Evolutionary conservation across 2,113 vertebrate species (phyloP).

Genomic region (Spheniscus mendiculus): DNA sequence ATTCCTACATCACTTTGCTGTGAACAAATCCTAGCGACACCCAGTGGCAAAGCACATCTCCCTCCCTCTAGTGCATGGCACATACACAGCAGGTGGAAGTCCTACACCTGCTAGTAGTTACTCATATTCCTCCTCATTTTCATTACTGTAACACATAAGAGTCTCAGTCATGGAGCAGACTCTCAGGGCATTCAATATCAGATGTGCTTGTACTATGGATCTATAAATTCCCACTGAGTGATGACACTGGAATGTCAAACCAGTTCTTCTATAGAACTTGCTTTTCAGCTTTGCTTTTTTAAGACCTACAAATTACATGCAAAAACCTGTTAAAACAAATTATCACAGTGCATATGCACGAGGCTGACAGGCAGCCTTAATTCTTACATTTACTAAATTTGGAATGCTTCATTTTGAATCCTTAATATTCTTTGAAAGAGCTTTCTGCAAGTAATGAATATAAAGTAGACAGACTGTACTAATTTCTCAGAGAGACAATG

Average conservation of each 20-base stretch:
- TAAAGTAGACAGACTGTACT: slow-evolving; percentile 15
- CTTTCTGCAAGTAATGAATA: slow-evolving; percentile 51
- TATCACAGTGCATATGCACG: neutral
- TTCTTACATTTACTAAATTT: slow-evolving; percentile 32
- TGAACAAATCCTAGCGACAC: neutral
- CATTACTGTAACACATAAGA: neutral
- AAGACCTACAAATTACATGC: neutral
- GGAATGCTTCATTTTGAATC: neutral
- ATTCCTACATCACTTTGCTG: neutral
- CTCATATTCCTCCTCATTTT: neutral
- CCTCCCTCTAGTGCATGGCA: neutral
- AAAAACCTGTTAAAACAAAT: slow-evolving; percentile 41
- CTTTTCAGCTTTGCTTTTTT: slow-evolving; percentile 25
- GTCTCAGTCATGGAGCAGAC: neutral
- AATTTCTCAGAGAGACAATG: neutral
- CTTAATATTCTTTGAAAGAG: slow-evolving; percentile 45
- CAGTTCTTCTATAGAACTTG: neutral
- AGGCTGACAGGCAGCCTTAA: slow-evolving; percentile 21
- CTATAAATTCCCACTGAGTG: neutral
- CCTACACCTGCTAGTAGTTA: neutral
- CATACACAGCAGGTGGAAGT: neutral
- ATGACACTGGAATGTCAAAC: neutral
- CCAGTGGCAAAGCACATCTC: neutral
- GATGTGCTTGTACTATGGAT: neutral
- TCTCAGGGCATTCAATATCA: neutral